Evolutionary conservation across 1,140 invertebrate species (phyloP).

Genomic region (Anastrepha obliqua): DNA sequence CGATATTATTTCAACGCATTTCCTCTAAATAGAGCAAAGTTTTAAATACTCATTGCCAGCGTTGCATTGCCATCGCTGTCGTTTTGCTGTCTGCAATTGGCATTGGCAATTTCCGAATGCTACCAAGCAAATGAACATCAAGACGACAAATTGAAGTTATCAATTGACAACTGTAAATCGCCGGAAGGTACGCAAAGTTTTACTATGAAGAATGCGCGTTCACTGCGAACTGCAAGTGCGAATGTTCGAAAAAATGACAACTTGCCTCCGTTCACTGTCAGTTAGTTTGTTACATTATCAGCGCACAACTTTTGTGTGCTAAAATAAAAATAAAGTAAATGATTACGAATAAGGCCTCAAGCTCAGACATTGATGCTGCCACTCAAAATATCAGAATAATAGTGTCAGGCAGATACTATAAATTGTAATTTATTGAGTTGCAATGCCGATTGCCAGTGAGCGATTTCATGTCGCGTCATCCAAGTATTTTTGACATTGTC

Average conservation of each 20-base stretch:
- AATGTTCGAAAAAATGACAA: background rate
- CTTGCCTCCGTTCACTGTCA: background rate
- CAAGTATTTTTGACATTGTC: too few relatives aligned
- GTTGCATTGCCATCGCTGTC: background rate
- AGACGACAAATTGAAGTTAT: conserved; percentile 12
- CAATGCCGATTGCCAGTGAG: too few relatives aligned
- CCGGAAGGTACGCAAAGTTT: background rate
- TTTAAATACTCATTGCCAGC: background rate
- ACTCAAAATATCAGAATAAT: background rate
- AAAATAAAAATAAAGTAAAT: conserved; percentile 8
- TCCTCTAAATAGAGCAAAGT: background rate
- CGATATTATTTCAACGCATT: background rate
- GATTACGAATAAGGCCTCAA: background rate
- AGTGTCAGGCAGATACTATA: too few relatives aligned
- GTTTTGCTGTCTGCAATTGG: background rate
- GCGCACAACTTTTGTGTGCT: background rate
- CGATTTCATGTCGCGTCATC: too few relatives aligned
- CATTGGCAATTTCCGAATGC: conserved; percentile 4
- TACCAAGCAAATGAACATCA: conserved; percentile 1
- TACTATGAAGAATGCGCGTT: background rate
- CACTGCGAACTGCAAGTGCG: background rate
- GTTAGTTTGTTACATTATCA: background rate
- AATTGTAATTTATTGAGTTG: too few relatives aligned
- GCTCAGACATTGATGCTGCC: background rate
- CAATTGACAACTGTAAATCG: conserved; percentile 4